phyloP scores from a whole-genome alignment of 2,888 invertebrate species.

The Stenodera caucasica region DNA sequence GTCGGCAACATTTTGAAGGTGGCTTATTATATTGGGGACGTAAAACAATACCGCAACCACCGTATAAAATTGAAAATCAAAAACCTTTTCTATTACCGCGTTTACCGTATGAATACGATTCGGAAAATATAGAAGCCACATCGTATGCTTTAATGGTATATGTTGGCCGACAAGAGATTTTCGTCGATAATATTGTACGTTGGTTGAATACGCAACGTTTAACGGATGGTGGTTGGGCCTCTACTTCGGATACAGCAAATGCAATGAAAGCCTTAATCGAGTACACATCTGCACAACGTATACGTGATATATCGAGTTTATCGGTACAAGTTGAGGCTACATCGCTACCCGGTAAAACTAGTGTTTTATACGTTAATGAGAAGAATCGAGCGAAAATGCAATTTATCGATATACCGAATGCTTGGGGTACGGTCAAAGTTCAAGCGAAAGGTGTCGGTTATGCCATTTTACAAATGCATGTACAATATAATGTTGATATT shows the following conservation, averaged over 20 bases:
- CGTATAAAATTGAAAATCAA: slow-evolving; percentile 86
- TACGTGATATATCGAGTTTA: slow-evolving; percentile 78
- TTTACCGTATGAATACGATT: slow-evolving; percentile 84
- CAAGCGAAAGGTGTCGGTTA: slow-evolving; percentile 92
- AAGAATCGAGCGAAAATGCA: slow-evolving; percentile 79
- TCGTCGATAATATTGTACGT: slow-evolving; percentile 83
- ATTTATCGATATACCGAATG: slow-evolving; percentile 81
- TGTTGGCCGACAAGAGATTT: slow-evolving; percentile 79
- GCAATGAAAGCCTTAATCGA: slow-evolving; percentile 88
- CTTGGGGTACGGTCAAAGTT: slow-evolving; percentile 93
- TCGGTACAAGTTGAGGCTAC: slow-evolving; percentile 83
- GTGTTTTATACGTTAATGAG: slow-evolving; percentile 68
- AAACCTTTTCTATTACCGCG: slow-evolving; percentile 88
- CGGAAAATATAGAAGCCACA: slow-evolving; percentile 90
- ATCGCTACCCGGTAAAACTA: slow-evolving; percentile 68
- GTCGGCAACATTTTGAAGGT: slow-evolving; percentile 69
- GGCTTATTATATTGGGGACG: slow-evolving; percentile 87
- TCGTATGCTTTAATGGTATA: slow-evolving; percentile 89
- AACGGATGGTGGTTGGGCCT: slow-evolving; percentile 72
- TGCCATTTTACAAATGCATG: slow-evolving; percentile 90
- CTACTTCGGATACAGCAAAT: slow-evolving; percentile 76
- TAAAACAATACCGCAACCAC: slow-evolving; percentile 76
- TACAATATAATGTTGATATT: slow-evolving; percentile 89
- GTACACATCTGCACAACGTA: slow-evolving; percentile 81
- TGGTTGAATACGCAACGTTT: slow-evolving; percentile 89